Conservation (phyloP, 1,140 invertebrate species). For the Ditylenchus dipsaci region DNA sequence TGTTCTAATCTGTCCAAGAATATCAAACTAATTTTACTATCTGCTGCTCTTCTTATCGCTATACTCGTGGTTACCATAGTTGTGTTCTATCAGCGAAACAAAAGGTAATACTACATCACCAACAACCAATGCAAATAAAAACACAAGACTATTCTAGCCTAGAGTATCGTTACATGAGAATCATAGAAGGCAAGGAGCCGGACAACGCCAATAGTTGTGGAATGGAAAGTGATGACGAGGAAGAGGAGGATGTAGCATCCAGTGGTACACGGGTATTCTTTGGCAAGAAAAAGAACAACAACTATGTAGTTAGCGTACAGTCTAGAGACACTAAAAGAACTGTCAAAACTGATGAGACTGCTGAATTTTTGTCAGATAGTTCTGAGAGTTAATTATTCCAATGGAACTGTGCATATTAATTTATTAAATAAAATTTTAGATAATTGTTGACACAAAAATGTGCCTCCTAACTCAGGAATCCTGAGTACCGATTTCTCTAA, state of each 20-base stretch:
- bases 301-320: not conserved
- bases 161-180: slow-evolving; percentile 42
- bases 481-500: too few relatives aligned
- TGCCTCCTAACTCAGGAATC: too few relatives aligned
- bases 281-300: slow-evolving; percentile 1
- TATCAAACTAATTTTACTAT: slow-evolving; percentile 25
- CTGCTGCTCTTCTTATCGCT: slow-evolving; percentile 35
- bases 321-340: not conserved
- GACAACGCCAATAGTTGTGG: slow-evolving; percentile 31
- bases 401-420: too few relatives aligned
- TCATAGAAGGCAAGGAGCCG: slow-evolving; percentile 42
- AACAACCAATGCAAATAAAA: too few relatives aligned
- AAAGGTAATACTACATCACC: slow-evolving; percentile 27
- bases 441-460: too few relatives aligned
- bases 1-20: slow-evolving; percentile 30
- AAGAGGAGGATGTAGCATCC: slow-evolving; percentile 16
- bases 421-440: too few relatives aligned
- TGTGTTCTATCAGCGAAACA: slow-evolving; percentile 41
- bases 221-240: slow-evolving; percentile 36
- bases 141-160: slow-evolving; percentile 20
- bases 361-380: not conserved
- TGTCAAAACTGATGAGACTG: not conserved
- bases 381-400: not conserved
- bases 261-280: not conserved
- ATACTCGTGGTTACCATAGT: slow-evolving; percentile 33